Conservation (phyloP, 2,888 invertebrate genomes). For the Bombylius major region DNA sequence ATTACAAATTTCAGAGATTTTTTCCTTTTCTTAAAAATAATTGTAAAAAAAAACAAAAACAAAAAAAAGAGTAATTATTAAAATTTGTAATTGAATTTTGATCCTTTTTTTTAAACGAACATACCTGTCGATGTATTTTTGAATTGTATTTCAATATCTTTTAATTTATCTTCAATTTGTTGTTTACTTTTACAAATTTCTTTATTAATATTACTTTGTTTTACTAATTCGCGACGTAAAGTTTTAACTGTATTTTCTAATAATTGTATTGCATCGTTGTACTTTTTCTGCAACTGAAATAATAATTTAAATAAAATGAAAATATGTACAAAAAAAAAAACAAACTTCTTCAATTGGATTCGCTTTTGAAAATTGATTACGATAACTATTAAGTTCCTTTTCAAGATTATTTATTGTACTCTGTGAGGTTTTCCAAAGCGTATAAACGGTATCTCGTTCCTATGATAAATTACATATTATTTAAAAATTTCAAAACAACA, state of each 20-base stretch:
- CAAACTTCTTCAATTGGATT: conserved; percentile 20
- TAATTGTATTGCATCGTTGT: conserved; percentile 42
- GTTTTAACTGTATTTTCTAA: conserved; percentile 39
- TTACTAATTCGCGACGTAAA: conserved; percentile 19
- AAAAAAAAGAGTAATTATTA: neutral
- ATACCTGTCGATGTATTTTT: neutral
- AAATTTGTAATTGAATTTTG: conserved; percentile 4
- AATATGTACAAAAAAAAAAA: neutral
- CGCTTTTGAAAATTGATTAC: conserved; percentile 19
- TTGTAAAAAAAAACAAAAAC: conserved; percentile 2
- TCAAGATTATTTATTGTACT: conserved; percentile 54
- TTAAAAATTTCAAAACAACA: neutral
- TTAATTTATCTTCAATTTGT: conserved; percentile 16
- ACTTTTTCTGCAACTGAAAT: conserved; percentile 37
- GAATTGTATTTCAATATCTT: conserved; percentile 16
- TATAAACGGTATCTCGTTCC: conserved; percentile 53
- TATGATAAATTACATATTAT: conserved; percentile 19
- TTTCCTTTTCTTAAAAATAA: conserved; percentile 15
- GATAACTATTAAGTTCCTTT: conserved; percentile 47
- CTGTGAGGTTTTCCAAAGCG: conserved; percentile 54
- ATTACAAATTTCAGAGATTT: conserved; percentile 17
- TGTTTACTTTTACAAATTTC: conserved; percentile 20
- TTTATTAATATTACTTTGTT: conserved; percentile 19
- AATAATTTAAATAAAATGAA: neutral
- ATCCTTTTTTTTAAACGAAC: conserved; percentile 8